Evolutionary conservation across 2,888 invertebrate species (phyloP).

Genomic region (Catocala fraxini): DNA sequence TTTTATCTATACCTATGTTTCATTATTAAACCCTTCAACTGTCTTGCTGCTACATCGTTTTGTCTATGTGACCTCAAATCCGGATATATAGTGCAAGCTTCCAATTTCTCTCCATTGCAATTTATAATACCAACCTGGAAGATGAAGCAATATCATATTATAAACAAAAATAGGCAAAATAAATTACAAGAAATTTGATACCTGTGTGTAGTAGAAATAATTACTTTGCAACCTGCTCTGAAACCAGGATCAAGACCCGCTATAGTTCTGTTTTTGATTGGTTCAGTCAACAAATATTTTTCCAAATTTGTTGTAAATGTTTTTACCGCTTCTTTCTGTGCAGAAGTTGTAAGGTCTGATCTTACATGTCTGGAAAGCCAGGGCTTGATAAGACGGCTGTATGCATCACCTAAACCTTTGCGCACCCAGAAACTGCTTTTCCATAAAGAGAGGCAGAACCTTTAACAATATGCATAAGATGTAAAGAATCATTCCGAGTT

Average conservation of each 20-base stretch:
- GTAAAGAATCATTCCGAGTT: not conserved
- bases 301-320: slow-evolving; percentile 95
- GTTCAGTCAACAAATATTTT: slow-evolving; percentile 93
- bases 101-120: slow-evolving; percentile 90
- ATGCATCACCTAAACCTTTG: slow-evolving; percentile 79
- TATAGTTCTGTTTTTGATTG: slow-evolving; percentile 93
- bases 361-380: slow-evolving; percentile 91
- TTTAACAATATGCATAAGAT: slow-evolving; percentile 33
- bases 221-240: slow-evolving; percentile 94
- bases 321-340: slow-evolving; percentile 94
- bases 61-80: slow-evolving; percentile 74
- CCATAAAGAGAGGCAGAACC: slow-evolving; percentile 79
- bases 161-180: too few relatives aligned
- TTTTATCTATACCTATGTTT: slow-evolving; percentile 84
- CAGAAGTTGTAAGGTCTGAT: slow-evolving; percentile 91
- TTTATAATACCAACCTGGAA: slow-evolving; percentile 91
- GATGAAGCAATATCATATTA: not conserved
- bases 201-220: not conserved
- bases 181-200: too few relatives aligned
- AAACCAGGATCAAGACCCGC: slow-evolving; percentile 97
- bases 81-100: slow-evolving; percentile 91
- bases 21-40: slow-evolving; percentile 85
- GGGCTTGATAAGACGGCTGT: slow-evolving; percentile 86
- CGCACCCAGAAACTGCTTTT: slow-evolving; percentile 71
- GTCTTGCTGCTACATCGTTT: slow-evolving; percentile 74